phyloP scores from a whole-genome alignment of 2,113 vertebrate genomes.

The Rutilus rutilus region DNA sequence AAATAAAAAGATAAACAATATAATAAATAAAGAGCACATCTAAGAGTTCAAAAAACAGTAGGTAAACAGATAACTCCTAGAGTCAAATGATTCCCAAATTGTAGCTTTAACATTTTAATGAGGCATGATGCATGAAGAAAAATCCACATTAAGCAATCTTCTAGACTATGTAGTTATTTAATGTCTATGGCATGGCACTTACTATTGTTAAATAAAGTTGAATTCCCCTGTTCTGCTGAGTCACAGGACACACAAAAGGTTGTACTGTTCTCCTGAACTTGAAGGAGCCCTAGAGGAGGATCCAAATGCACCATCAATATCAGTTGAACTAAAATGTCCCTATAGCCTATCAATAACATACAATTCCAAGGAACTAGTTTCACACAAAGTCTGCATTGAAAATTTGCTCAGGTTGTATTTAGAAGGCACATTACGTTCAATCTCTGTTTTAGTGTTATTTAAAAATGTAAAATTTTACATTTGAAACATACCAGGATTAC shows the following conservation, averaged over 20 bases:
- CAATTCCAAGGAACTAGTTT: neutral
- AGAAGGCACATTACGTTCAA: neutral
- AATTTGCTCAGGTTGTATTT: neutral
- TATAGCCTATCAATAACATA: neutral
- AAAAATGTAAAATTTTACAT: neutral
- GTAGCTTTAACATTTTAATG: neutral
- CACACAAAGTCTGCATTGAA: neutral
- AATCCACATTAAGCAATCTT: neutral
- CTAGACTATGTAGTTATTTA: neutral
- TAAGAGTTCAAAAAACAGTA: neutral
- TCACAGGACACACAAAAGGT: conserved; percentile 83
- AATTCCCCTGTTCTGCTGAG: conserved; percentile 72
- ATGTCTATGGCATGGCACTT: too few relatives aligned
- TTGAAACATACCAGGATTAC: conserved; percentile 67
- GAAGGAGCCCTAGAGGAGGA: conserved; percentile 81
- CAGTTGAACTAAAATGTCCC: neutral
- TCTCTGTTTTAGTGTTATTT: neutral
- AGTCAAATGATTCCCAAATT: neutral
- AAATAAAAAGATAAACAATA: neutral
- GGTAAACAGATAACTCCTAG: neutral
- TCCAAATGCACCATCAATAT: neutral
- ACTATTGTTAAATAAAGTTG: conserved; percentile 83
- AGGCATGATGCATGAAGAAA: neutral
- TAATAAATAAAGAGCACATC: neutral
- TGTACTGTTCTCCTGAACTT: conserved; percentile 80